These are phyloP conservation scores for Leptoteleia sp. DNA, from an alignment of 1,140 invertebrate species.

Conservation along the genomic window DNA sequence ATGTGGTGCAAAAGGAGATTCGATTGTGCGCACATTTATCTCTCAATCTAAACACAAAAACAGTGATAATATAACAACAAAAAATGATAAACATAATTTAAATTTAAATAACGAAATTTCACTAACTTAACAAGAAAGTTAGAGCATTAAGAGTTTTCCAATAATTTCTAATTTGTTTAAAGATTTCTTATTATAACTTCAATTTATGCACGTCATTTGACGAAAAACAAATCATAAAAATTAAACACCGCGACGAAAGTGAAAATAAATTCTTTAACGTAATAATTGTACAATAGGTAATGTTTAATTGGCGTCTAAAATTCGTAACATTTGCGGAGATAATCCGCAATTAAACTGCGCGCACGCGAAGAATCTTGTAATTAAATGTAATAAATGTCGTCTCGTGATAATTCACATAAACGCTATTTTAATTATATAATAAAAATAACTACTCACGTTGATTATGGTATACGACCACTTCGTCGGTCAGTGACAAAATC, in stretches of 20 bases:
- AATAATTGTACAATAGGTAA: constrained; percentile 30
- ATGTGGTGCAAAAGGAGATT: too few species aligned
- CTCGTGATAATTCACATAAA: constrained; percentile 28
- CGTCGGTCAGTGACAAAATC: constrained; percentile 69
- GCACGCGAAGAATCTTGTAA: constrained; percentile 17
- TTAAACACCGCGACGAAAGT: constrained; percentile 9
- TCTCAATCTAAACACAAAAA: too few species aligned
- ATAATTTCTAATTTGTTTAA: too few species aligned
- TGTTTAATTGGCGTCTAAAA: not conserved
- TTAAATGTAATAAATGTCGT: constrained; percentile 33
- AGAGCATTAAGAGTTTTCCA: too few species aligned
- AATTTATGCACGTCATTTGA: too few species aligned
- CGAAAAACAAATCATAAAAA: too few species aligned
- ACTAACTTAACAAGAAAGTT: too few species aligned
- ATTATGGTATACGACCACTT: constrained; percentile 68
- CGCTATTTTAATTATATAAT: constrained; percentile 31
- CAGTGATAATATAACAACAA: too few species aligned
- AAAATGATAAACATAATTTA: too few species aligned
- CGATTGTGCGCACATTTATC: too few species aligned
- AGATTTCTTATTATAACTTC: too few species aligned
- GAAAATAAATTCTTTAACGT: constrained; percentile 19
- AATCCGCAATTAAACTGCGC: constrained; percentile 22
- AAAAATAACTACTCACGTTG: constrained; percentile 68
- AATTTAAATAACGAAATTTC: too few species aligned
- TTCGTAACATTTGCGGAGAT: not conserved